Evolutionary conservation across 2,113 vertebrate species (phyloP).

Genomic region (Actinemys pallida): DNA sequence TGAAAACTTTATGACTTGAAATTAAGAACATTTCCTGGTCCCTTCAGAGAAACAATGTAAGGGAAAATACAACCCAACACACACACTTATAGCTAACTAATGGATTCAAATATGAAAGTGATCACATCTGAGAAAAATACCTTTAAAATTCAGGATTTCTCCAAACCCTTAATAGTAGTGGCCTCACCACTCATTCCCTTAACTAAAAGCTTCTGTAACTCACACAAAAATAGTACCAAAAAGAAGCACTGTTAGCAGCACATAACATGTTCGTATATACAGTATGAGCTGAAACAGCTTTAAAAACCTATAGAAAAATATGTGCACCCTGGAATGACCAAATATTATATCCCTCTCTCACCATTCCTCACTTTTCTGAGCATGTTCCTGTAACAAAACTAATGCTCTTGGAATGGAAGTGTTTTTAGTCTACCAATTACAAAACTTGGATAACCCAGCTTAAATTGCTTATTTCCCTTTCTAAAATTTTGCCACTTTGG

Average conservation of each 20-base stretch:
- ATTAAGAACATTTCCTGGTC: not conserved
- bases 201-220: not conserved
- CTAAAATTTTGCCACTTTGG: not conserved
- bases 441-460: not conserved
- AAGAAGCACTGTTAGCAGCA: not conserved
- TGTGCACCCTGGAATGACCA: not conserved
- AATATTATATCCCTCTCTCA: not conserved
- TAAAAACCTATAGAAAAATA: not conserved
- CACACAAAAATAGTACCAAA: not conserved
- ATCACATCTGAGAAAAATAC: not conserved
- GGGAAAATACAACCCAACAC: not conserved
- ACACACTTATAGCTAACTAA: not conserved
- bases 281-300: not conserved
- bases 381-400: not conserved
- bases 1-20: not conserved
- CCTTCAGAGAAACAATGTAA: not conserved
- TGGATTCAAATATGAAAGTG: not conserved
- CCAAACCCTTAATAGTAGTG: not conserved
- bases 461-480: not conserved
- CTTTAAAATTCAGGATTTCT: not conserved
- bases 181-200: not conserved
- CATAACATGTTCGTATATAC: not conserved
- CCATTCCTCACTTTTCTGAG: not conserved
- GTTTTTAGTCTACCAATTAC: not conserved
- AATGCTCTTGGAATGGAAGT: not conserved